These are phyloP conservation scores for Drosophila planitibia DNA, from an alignment of 2,888 invertebrate genomes.

Conservation along the genomic window DNA sequence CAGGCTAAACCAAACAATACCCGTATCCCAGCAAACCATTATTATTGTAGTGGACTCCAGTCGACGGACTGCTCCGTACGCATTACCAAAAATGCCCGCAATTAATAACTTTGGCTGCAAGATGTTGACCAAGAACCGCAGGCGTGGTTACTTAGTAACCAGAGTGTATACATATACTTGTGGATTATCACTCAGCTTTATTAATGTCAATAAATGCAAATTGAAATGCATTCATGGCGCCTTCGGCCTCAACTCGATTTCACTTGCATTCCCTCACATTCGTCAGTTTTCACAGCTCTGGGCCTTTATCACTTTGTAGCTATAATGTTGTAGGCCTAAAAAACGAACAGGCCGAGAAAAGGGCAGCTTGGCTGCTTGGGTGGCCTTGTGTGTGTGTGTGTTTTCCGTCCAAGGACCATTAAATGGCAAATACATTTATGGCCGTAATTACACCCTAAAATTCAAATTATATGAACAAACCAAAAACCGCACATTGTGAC, in stretches of 20 bases:
- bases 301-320: slow-evolving; percentile 59
- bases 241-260: slow-evolving; percentile 18
- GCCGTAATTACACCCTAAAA: slow-evolving; percentile 84
- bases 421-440: slow-evolving; percentile 83
- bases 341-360: background rate
- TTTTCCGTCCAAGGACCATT: slow-evolving; percentile 62
- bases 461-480: slow-evolving; percentile 83
- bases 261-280: slow-evolving; percentile 38
- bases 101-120: slow-evolving; percentile 21
- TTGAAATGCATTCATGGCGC: slow-evolving; percentile 59
- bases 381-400: slow-evolving; percentile 40
- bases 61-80: slow-evolving; percentile 1
- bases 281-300: slow-evolving; percentile 68
- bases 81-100: slow-evolving; percentile 6
- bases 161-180: background rate
- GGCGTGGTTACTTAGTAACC: slow-evolving; percentile 39
- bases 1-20: slow-evolving; percentile 22
- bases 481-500: slow-evolving; percentile 78
- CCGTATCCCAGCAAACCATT: slow-evolving; percentile 22
- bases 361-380: slow-evolving; percentile 43
- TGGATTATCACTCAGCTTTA: slow-evolving; percentile 37
- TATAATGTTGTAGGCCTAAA: slow-evolving; percentile 29
- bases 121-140: slow-evolving; percentile 14
- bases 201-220: slow-evolving; percentile 70
- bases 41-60: slow-evolving; percentile 28